Base-by-base conservation (phyloP, 2,888 invertebrate genomes). In the Catonia carolina region DNA sequence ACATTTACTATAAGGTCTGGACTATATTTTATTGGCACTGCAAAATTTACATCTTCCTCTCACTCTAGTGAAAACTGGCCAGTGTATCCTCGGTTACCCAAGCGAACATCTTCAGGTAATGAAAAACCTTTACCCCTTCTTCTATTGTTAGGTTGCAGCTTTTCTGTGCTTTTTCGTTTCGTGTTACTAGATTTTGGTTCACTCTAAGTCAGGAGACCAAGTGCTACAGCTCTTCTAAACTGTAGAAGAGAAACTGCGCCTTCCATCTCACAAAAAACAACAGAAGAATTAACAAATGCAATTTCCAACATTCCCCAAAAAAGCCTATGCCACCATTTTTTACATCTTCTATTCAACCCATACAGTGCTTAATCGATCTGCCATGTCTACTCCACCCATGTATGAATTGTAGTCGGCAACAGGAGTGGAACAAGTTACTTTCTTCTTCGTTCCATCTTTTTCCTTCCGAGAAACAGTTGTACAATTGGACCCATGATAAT, bases 241-340 rank as follows among this genome's bases (percentile, higher is more conserved):
- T 41, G 20, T 22, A 41, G 17, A 12, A 41, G 20, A 15, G 12
- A 12, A 12, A 41, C 41, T 41, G 18, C 15, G 10, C 15, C 17
- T 6, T 14, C 12, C 15, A 41, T 41, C 12, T 15, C 14, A 6
- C 22, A 22, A 22, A 22, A 39, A 37, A 14, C n/a, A n/a, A n/a
- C n/a, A n/a, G n/a, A n/a, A n/a, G n/a, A n/a, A n/a, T n/a, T n/a
- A n/a, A n/a, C n/a, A 33, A 33, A 33, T 33, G 10, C 10, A 10
- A 62, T 61, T 58, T 67, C 67, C 12, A 67, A 14, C 36, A 65
- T 63, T 58, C 66, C 65, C 59, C 65, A 68, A 50, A 67, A 68
- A 14, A 68, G 56, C 52, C 64, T 63, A 33, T 66, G 65, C 67
- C 35, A 33, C 35, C 35, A 33, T 33, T 33, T 10, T 10, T 33